phyloP scores from a whole-genome alignment of 2,797 vertebrate genomes.

The Acanthornis magna region DNA sequence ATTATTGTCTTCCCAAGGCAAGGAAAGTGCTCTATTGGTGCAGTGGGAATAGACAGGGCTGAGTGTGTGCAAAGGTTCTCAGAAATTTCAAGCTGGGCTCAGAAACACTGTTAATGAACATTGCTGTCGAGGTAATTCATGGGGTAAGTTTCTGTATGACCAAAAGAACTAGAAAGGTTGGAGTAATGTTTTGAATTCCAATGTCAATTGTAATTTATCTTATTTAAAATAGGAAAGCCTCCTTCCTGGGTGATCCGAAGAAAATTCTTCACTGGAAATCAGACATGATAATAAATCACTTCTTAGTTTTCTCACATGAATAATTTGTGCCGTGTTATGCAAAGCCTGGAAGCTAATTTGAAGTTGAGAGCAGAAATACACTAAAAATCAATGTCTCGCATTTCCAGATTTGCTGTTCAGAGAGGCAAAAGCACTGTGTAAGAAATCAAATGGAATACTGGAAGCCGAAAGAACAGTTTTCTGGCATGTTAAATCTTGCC shows the following conservation, averaged over 20 bases:
- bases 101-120: neutral
- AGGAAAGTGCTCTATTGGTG: neutral
- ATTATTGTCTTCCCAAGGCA: neutral
- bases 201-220: conserved; percentile 33
- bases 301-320: conserved; percentile 24
- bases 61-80: neutral
- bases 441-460: neutral
- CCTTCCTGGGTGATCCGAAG: neutral
- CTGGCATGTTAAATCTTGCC: neutral
- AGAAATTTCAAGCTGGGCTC: neutral
- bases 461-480: neutral
- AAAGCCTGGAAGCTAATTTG: conserved; percentile 35
- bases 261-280: conserved; percentile 16
- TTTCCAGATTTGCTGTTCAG: conserved; percentile 1
- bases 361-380: conserved; percentile 10
- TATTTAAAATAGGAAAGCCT: conserved; percentile 28
- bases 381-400: conserved; percentile 22
- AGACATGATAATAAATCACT: conserved; percentile 49
- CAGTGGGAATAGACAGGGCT: neutral
- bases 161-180: conserved; percentile 14
- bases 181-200: conserved; percentile 51
- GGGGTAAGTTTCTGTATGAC: neutral
- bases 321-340: conserved; percentile 19
- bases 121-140: conserved; percentile 39
- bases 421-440: neutral